phyloP scores from a whole-genome alignment of 2,888 invertebrate species.

The Drosophila prostipennis region DNA sequence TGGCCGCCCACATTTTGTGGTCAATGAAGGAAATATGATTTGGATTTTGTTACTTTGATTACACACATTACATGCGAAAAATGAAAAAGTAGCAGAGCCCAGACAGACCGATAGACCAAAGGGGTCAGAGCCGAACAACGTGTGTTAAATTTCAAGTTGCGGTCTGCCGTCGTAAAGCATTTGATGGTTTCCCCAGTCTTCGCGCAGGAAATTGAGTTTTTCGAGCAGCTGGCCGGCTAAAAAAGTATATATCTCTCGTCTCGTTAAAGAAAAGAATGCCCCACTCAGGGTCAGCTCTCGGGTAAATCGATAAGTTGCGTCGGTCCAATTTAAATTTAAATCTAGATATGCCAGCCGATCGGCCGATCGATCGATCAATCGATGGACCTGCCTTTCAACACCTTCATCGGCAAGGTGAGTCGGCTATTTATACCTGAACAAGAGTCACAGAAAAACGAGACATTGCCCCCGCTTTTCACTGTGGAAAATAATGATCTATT shows the following conservation, averaged over 20 bases:
- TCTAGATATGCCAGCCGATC: slow-evolving; percentile 59
- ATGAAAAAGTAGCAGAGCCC: slow-evolving; percentile 67
- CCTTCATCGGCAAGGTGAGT: slow-evolving; percentile 53
- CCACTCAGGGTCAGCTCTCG: slow-evolving; percentile 64
- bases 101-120: slow-evolving; percentile 45
- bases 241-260: slow-evolving; percentile 19
- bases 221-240: slow-evolving; percentile 52
- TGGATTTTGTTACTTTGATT: slow-evolving; percentile 81
- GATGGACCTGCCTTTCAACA: slow-evolving; percentile 66
- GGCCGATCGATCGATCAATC: slow-evolving; percentile 23
- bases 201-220: slow-evolving; percentile 82
- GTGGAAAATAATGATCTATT: neutral
- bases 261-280: slow-evolving; percentile 21
- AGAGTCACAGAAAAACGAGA: slow-evolving; percentile 6
- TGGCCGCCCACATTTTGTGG: slow-evolving; percentile 72
- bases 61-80: slow-evolving; percentile 78
- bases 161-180: slow-evolving; percentile 66
- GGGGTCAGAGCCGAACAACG: slow-evolving; percentile 63
- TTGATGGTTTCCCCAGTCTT: slow-evolving; percentile 61
- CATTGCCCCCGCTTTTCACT: slow-evolving; percentile 6
- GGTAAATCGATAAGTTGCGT: slow-evolving; percentile 61
- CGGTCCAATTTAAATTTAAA: slow-evolving; percentile 58
- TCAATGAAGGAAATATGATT: slow-evolving; percentile 83
- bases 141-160: slow-evolving; percentile 70
- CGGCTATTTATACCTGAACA: slow-evolving; percentile 48